These are phyloP conservation scores for roundworm (Caenorhabditis elegans) DNA, from an alignment of 1,140 invertebrate species.

Conservation along the genomic window DNA sequence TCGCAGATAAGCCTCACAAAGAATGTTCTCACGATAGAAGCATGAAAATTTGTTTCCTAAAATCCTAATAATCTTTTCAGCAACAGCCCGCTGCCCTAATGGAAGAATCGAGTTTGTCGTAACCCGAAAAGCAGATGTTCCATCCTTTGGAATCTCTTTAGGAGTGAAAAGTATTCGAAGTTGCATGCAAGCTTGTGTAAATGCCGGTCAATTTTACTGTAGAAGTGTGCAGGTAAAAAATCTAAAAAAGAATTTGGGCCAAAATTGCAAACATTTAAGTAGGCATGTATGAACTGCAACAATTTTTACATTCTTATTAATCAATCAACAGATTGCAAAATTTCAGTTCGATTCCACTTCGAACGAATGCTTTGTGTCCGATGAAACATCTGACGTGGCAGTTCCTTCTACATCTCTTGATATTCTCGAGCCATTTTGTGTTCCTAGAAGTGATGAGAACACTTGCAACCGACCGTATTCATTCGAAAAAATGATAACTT, in stretches of 20 bases:
- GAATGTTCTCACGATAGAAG: too few species aligned
- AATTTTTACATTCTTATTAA: too few species aligned
- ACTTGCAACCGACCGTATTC: slow-evolving; percentile 40
- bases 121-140: slow-evolving; percentile 25
- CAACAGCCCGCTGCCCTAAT: slow-evolving; percentile 14
- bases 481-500: slow-evolving; percentile 34
- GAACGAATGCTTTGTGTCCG: slow-evolving; percentile 38
- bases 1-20: too few species aligned
- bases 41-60: too few species aligned
- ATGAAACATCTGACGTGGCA: slow-evolving; percentile 35
- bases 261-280: too few species aligned
- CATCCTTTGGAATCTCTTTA: slow-evolving; percentile 38
- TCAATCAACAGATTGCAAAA: too few species aligned
- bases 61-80: too few species aligned
- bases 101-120: slow-evolving; percentile 28
- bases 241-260: too few species aligned
- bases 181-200: slow-evolving; percentile 35
- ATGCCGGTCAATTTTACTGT: slow-evolving; percentile 34
- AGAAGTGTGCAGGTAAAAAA: slow-evolving; percentile 14
- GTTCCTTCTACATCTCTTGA: slow-evolving; percentile 35
- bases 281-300: too few species aligned
- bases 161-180: slow-evolving; percentile 27
- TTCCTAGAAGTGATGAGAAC: not conserved
- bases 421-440: slow-evolving; percentile 37
- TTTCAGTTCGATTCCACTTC: slow-evolving; percentile 37